Evolutionary conservation across 2,888 invertebrate genomes (phyloP), one percentile per base, ranked within the genome.

Genomic region (Cantharis lateralis): DNA sequence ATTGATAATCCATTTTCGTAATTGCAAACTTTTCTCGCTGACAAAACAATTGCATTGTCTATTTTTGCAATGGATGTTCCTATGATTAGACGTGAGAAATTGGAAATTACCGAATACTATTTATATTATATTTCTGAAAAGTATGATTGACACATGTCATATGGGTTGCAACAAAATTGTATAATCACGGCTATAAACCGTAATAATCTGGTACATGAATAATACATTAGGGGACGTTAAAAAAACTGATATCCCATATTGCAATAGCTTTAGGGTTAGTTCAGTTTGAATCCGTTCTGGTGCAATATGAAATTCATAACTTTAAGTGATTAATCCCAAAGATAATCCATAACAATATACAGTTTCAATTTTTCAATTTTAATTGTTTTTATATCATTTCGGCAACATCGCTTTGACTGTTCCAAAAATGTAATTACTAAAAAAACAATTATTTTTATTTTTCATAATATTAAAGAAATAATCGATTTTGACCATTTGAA

Each of bases 141-240:
- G 62, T 61, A 18, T 76, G 77, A 77, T 77, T 77, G 77, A 74
- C 77, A 74, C 70, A 71, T 74, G 77, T 77, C 77, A 74, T 66
- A 69, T 74, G 70, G 73, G 71, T 74, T 63, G 62, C 62, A 71
- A 24, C 68, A 74, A 73, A 77, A 73, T 70, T 74, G 68, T 71
- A 74, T 74, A 77, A 77, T 76, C 72, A 72, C 66, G 61, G 24
- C 28, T 68, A 77, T 73, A 77, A 74, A 71, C 74, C 13, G 62
- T 66, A 74, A 77, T 74, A 74, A 71, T 77, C 71, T 26, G 10
- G 48, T 63, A 26, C 62, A 74, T 77, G 77, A 73, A 77, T 77
- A 77, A 77, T 74, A 48, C 68, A 71, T 74, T 70, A 77, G 74
- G 77, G 62, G 74, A 61, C 18, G 72, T 20, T 73, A 62, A 16